phyloP scores from a whole-genome alignment of 2,888 invertebrate species.

The Philonicus albiceps region DNA sequence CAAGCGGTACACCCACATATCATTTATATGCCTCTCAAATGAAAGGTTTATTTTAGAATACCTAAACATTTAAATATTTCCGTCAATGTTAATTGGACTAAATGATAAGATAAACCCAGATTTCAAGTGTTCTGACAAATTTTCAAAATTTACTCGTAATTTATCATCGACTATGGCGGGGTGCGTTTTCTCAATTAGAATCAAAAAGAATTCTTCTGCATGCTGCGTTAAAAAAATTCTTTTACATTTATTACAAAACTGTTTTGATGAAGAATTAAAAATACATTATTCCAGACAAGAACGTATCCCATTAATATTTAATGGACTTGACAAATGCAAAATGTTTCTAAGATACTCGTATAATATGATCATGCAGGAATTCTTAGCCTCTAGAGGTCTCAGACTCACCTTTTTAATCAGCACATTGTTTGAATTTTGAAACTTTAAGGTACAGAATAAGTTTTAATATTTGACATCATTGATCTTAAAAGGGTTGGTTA shows the following conservation, averaged over 20 bases:
- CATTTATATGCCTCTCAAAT: not conserved
- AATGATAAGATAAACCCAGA: not conserved
- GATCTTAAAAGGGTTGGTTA: too few species aligned
- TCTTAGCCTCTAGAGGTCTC: too few species aligned
- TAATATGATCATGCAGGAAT: too few species aligned
- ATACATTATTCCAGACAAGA: too few species aligned
- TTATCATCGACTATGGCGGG: not conserved
- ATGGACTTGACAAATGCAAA: too few species aligned
- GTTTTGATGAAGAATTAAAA: not conserved
- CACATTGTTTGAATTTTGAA: too few species aligned
- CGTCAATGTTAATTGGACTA: not conserved
- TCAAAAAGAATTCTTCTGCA: too few species aligned
- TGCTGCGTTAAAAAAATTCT: not conserved
- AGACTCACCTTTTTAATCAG: too few species aligned
- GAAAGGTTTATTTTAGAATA: not conserved
- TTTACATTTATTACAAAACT: not conserved
- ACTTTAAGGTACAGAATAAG: too few species aligned
- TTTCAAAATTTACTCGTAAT: not conserved
- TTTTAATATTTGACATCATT: too few species aligned
- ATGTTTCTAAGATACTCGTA: too few species aligned
- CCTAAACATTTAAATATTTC: not conserved
- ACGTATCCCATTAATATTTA: too few species aligned
- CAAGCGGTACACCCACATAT: not conserved
- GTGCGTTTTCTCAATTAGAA: not conserved
- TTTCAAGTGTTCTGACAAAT: not conserved